Evolutionary conservation across 2,113 vertebrate genomes (phyloP), one percentile per base, ranked within the genome.

Genomic region (Pithys albifrons): DNA sequence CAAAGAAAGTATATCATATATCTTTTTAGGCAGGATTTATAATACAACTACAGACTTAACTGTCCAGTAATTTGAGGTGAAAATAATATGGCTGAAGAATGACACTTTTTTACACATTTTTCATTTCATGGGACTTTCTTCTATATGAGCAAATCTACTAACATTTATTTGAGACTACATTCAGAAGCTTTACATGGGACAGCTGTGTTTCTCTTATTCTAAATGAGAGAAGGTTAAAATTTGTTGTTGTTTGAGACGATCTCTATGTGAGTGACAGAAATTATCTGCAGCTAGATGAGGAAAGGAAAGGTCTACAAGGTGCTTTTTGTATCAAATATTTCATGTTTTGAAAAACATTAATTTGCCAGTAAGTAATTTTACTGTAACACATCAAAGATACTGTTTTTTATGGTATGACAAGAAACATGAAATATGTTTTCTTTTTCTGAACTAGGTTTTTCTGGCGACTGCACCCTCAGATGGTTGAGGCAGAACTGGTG

Each of bases 391-490:
- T 46, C 19, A 51, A 73, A 90, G 24, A 78, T 41, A n/a, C 7
- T 80, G 7, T 7, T 41, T 72, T 65, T 29, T 76, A 28, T 19
- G 43, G 5, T 18, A 41, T 54, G 29, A 31, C 7, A 58, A 59
- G 31, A 75, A 85, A 12, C 2, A 22, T 45, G 55, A 71, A 59
- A 52, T 45, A 2, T 14, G 7, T 88, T 71, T 95, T 74, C 22
- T 70, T 57, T 82, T 79, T 88, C 73, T 77, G 20, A 84, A 39
- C 59, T 95, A 99, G 99, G 61, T 99, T 99, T 97, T 99, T 99
- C 96, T 99, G 99, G 99, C 97, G 99, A 41, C 79, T 99, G 12
- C 99, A 99, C 74, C 98, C 99, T 71, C 99, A 99, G 97, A 98
- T 99, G 97, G 91, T 97, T 8, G 98, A 99, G 13, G 98, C 98